Evolutionary conservation across 1,140 invertebrate species (phyloP).

Genomic region (Conus ventricosus): DNA sequence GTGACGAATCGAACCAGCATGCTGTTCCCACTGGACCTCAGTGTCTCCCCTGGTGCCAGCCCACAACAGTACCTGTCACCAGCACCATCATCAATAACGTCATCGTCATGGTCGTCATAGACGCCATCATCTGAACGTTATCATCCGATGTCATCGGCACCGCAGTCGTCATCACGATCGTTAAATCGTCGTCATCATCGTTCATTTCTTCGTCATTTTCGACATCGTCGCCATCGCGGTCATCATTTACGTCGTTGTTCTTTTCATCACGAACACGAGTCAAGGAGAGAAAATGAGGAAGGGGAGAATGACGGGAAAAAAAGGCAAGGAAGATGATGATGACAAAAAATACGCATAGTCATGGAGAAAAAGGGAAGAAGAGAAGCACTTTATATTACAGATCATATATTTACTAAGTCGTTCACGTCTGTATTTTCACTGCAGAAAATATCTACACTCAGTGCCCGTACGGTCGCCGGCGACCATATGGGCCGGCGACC

Average conservation of each 20-base stretch:
- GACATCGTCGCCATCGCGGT: neutral
- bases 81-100: neutral
- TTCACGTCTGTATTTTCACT: too few species aligned
- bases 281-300: neutral
- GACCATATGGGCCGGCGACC: too few species aligned
- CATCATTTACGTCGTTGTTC: neutral
- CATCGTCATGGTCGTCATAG: constrained; percentile 4
- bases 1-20: constrained; percentile 47
- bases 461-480: too few species aligned
- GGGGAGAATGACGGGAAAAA: neutral
- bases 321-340: neutral
- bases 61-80: constrained; percentile 45
- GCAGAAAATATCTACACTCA: too few species aligned
- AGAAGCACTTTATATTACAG: too few species aligned
- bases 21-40: constrained; percentile 30
- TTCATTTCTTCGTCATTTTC: neutral
- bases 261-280: neutral
- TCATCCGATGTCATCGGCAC: neutral
- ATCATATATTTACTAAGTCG: too few species aligned
- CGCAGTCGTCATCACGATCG: neutral
- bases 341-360: too few species aligned
- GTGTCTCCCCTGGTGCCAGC: constrained; percentile 1
- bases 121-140: neutral
- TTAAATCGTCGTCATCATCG: neutral
- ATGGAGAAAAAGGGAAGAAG: too few species aligned